Evolutionary conservation across 2,888 invertebrate genomes (phyloP), one percentile per base, ranked within the genome.

Genomic region (Lepidocyrtinus sp.): DNA sequence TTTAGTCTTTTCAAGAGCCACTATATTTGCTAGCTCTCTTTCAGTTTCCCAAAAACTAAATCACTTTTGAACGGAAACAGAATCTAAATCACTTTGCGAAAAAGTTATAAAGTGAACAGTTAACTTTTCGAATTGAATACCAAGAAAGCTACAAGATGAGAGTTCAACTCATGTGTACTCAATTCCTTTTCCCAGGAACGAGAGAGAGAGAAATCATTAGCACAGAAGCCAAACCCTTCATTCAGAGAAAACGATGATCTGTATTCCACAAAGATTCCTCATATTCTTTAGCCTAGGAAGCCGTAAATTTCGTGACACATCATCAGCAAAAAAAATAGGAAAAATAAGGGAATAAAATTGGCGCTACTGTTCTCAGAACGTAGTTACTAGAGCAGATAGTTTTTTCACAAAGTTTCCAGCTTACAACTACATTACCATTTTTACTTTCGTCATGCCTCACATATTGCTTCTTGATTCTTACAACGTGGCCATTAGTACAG

Each of bases 281-380:
- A 59, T 59, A 59, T 59, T 21, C 36, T 67, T 78, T 68, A 55
- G 73, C 50, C 68, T 67, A 78, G 78, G 78, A 78, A 78, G 73
- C 78, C 78, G 78, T 78, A 78, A 78, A 78, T 78, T 78, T 78
- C 78, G 78, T 78, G 78, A 78, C 78, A 78, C 78, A 78, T 78
- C 78, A 78, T 78, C 78, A 78, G 78, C 72, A 78, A 78, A 77
- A 59, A 59, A 36, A 9, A 36, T 36, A 36, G 12, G 12, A 36
- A 36, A 36, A 36, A 5, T 36, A 9, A 12, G 12, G 22, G 22
- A 59, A 21, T 19, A 59, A 59, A 59, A 59, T 59, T 59, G 59
- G 59, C 22, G 59, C 21, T 59, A 59, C 50, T 59, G 3, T 21
- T 59, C 19, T 21, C 3, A 59, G 59, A 59, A 67, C 25, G 72